Evolutionary conservation across 2,888 invertebrate species (phyloP).

Genomic region (Druceiella hillmani): DNA sequence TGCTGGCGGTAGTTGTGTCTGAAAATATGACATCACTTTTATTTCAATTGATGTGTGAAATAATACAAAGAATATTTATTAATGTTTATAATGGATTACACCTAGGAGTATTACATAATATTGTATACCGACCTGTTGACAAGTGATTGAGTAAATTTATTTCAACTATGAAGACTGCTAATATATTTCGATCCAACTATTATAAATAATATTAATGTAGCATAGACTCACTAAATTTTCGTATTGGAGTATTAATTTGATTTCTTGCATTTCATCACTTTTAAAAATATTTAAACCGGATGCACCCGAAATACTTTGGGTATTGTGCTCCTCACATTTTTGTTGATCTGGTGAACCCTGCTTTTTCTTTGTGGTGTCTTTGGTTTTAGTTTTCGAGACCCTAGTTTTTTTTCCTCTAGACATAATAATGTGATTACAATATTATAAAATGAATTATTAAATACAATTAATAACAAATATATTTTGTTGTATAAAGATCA

Average conservation of each 20-base stretch:
- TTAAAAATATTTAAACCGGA: not conserved
- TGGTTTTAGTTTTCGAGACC: not conserved
- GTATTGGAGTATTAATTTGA: not conserved
- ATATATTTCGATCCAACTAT: not conserved
- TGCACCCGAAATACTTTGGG: not conserved
- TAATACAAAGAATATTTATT: too few species aligned
- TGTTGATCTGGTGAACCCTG: not conserved
- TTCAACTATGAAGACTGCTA: too few species aligned
- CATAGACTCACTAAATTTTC: not conserved
- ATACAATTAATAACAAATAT: too few species aligned
- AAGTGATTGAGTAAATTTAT: too few species aligned
- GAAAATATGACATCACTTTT: not conserved
- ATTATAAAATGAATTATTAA: too few species aligned
- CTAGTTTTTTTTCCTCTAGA: constrained; percentile 2
- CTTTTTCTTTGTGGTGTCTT: not conserved
- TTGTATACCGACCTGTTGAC: too few species aligned
- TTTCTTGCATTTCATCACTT: not conserved
- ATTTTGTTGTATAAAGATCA: too few species aligned
- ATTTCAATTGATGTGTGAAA: too few species aligned
- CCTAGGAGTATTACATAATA: too few species aligned
- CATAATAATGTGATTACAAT: too few species aligned
- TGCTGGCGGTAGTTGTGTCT: constrained; percentile 7
- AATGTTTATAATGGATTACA: too few species aligned
- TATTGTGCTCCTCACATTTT: not conserved
- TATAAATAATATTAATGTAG: not conserved